Percentiles rank a stretch among this genome's conserved stretches.
Evolutionary conservation across 2,888 invertebrate genomes (phyloP).

Genomic region (Pyrgus malvae): DNA sequence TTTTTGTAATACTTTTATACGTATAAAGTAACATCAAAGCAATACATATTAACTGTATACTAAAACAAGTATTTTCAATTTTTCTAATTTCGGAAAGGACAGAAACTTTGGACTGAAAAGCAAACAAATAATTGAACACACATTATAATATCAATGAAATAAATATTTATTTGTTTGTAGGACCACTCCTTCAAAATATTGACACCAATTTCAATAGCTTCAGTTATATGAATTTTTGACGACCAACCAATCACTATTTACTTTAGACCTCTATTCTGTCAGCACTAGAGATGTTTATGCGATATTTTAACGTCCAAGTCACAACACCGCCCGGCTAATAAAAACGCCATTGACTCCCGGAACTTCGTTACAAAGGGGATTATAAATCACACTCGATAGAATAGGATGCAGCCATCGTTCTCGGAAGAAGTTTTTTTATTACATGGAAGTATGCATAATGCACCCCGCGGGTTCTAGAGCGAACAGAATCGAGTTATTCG

Average conservation of each 20-base stretch:
- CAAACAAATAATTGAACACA: too few species aligned
- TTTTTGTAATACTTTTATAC: too few species aligned
- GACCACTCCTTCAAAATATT: too few species aligned
- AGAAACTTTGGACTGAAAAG: too few species aligned
- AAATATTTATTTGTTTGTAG: too few species aligned
- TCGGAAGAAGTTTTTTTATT: slow-evolving; percentile 29
- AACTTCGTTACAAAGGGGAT: slow-evolving; percentile 59
- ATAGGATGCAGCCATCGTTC: slow-evolving; percentile 37
- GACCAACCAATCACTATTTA: background rate
- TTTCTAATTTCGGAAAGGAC: too few species aligned
- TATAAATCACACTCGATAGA: slow-evolving; percentile 52
- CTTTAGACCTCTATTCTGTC: slow-evolving; percentile 1
- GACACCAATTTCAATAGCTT: too few species aligned
- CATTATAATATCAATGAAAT: too few species aligned
- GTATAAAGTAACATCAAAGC: too few species aligned
- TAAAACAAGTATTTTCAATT: too few species aligned
- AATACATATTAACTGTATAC: too few species aligned
- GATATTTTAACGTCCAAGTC: slow-evolving; percentile 29
- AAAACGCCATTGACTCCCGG: slow-evolving; percentile 64
- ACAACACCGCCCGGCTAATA: slow-evolving; percentile 52
- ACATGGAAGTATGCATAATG: slow-evolving; percentile 14
- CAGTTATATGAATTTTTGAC: too few species aligned
- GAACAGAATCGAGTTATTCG: slow-evolving; percentile 25
- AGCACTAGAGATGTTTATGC: slow-evolving; percentile 34
- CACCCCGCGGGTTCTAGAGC: slow-evolving; percentile 25